These are phyloP conservation scores for Spongia lamella DNA, from an alignment of 37 sponge, comb jelly and placozoan genomes.

Conservation along the genomic window DNA sequence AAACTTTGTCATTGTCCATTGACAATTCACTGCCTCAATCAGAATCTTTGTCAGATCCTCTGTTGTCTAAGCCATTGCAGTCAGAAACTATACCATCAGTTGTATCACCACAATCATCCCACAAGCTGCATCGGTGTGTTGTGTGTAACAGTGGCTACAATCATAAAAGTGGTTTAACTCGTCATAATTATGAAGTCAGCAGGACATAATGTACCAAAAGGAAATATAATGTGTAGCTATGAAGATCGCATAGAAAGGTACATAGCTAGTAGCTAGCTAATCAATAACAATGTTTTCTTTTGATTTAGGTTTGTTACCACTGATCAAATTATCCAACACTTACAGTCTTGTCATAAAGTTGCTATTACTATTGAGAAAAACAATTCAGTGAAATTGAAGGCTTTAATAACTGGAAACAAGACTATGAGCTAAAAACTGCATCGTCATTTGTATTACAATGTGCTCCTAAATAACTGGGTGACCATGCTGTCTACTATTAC, in stretches of 20 bases:
- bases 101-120: too few species aligned
- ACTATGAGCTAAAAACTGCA: not conserved
- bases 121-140: too few species aligned
- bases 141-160: not conserved
- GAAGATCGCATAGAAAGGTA: not conserved
- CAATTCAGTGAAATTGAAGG: not conserved
- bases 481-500: slow-evolving; percentile 15
- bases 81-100: too few species aligned
- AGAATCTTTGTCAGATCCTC: too few species aligned
- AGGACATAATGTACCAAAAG: not conserved
- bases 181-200: not conserved
- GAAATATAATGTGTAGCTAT: slow-evolving; percentile 3
- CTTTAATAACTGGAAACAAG: slow-evolving; percentile 24
- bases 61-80: too few species aligned
- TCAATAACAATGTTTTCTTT: not conserved
- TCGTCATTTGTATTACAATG: slow-evolving; percentile 10
- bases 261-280: not conserved
- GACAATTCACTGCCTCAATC: too few species aligned
- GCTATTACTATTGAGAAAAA: not conserved
- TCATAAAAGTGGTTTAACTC: slow-evolving; percentile 4
- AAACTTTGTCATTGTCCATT: too few species aligned
- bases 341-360: too few species aligned
- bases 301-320: too few species aligned
- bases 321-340: too few species aligned
- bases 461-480: slow-evolving; percentile 12